phyloP scores from a whole-genome alignment of 2,888 invertebrate genomes.

The Drosophila rubida region DNA sequence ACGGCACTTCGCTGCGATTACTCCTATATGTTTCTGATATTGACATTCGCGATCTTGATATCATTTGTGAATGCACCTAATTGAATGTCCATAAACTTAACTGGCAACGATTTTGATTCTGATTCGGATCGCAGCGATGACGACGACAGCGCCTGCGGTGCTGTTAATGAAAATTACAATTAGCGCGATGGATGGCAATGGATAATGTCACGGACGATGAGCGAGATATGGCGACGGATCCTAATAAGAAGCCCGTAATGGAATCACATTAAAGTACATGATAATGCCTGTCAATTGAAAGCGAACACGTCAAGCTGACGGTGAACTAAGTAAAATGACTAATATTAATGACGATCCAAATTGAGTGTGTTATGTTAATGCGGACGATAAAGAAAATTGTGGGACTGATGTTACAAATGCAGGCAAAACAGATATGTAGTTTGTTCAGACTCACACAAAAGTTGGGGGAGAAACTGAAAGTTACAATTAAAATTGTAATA shows the following conservation, averaged over 20 bases:
- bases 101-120: background rate
- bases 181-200: background rate
- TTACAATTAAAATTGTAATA: background rate
- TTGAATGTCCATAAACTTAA: constrained; percentile 1
- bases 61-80: constrained; percentile 9
- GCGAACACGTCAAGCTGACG: background rate
- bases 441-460: too few species aligned
- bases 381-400: too few species aligned
- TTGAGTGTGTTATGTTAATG: too few species aligned
- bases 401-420: background rate
- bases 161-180: background rate
- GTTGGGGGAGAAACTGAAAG: too few species aligned
- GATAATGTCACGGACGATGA: background rate
- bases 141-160: background rate
- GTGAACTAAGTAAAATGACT: background rate
- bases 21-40: background rate
- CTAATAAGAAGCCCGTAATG: background rate
- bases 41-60: constrained; percentile 17
- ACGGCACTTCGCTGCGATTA: constrained; percentile 28
- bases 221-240: background rate
- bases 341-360: too few species aligned
- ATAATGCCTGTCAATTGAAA: background rate
- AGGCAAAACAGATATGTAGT: background rate
- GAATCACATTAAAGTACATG: background rate
- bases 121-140: constrained; percentile 1